These are phyloP conservation scores for Himalopsyche kuldschensis DNA, from an alignment of 2,888 invertebrate species.

Conservation along the genomic window DNA sequence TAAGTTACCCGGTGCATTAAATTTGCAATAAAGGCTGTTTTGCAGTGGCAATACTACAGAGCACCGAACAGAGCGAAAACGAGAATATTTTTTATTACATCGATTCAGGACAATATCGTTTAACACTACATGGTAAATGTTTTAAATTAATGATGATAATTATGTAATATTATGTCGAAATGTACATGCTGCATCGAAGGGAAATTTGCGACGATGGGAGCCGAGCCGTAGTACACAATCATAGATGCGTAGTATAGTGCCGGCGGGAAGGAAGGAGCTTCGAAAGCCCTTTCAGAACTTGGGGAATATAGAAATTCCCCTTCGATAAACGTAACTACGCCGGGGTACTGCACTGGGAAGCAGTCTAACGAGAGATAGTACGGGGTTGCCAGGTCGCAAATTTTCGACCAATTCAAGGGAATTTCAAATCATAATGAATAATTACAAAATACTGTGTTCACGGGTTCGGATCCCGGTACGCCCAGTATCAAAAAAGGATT, in stretches of 20 bases:
- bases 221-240: background rate
- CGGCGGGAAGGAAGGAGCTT: background rate
- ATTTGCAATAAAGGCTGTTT: no score
- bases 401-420: background rate
- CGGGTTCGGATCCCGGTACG: no score
- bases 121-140: no score
- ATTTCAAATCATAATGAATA: background rate
- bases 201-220: background rate
- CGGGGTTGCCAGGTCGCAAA: background rate
- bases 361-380: background rate
- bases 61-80: no score
- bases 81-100: no score
- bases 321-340: background rate
- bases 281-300: background rate
- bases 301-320: background rate
- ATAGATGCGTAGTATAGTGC: background rate
- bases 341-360: background rate
- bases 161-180: background rate
- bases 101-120: no score
- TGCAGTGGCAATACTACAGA: no score
- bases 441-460: no score
- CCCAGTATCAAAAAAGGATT: no score
- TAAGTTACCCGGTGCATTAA: no score
- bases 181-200: background rate
- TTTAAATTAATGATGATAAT: background rate